These are phyloP conservation scores for Eidolon dupreanum DNA, from an alignment of 2,797 vertebrate genomes.

Conservation along the genomic window DNA sequence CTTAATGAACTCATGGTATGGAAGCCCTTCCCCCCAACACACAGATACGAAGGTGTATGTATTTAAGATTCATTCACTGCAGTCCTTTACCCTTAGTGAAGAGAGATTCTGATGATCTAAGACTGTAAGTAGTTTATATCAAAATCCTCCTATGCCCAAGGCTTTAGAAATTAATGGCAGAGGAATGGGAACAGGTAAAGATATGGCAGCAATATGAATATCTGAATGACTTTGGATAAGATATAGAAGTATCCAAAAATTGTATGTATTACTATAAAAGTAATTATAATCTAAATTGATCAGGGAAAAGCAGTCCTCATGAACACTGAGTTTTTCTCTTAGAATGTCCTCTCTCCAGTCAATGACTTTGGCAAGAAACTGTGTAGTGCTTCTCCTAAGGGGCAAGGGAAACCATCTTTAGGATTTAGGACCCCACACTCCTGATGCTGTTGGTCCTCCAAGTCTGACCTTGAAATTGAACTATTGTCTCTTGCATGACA, in stretches of 20 bases:
- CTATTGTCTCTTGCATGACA: neutral
- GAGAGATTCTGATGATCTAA: neutral
- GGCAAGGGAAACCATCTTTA: neutral
- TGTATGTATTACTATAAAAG: neutral
- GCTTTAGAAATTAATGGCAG: neutral
- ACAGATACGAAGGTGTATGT: neutral
- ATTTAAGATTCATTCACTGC: neutral
- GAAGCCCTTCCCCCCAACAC: neutral
- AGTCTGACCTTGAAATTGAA: conserved; percentile 21
- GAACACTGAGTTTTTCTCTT: neutral
- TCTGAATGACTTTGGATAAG: neutral
- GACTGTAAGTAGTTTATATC: neutral
- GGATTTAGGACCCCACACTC: neutral
- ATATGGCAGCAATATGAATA: neutral
- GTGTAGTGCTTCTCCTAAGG: neutral
- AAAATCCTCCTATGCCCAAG: neutral
- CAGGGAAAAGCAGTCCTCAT: neutral
- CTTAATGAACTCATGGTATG: neutral
- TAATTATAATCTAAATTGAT: neutral
- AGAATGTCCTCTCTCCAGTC: neutral
- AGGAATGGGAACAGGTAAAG: neutral
- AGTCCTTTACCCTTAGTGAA: neutral
- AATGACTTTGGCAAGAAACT: neutral
- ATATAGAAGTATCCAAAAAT: neutral
- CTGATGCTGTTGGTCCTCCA: neutral